Conservation (phyloP, 1,140 invertebrate species). For the Drosophila repletoides region DNA sequence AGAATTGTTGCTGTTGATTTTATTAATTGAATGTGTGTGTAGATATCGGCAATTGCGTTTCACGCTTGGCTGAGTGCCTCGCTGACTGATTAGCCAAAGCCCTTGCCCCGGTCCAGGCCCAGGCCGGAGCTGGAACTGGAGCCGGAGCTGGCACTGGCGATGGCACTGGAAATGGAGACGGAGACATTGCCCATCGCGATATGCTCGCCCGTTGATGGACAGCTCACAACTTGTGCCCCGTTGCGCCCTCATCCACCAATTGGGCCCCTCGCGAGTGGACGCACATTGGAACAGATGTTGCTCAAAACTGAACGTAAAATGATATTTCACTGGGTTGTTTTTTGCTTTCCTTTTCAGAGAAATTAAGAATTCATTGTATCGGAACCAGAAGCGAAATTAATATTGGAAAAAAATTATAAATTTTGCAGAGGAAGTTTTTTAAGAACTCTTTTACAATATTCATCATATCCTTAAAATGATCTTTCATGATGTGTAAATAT, state of each 20-base stretch:
- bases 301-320: slow-evolving; percentile 55
- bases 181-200: slow-evolving; percentile 1
- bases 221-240: neutral
- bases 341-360: too few species aligned
- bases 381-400: slow-evolving; percentile 1
- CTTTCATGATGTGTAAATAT: too few species aligned
- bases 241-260: neutral
- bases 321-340: slow-evolving; percentile 23
- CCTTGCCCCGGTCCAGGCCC: neutral
- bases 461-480: too few species aligned
- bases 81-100: slow-evolving; percentile 68
- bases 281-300: slow-evolving; percentile 38
- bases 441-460: too few species aligned
- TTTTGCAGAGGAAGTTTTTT: too few species aligned
- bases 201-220: slow-evolving; percentile 27
- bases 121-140: neutral
- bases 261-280: neutral
- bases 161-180: neutral
- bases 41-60: slow-evolving; percentile 76
- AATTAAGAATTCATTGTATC: slow-evolving; percentile 19
- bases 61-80: slow-evolving; percentile 72
- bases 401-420: too few species aligned
- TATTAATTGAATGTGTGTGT: slow-evolving; percentile 76
- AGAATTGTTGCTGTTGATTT: slow-evolving; percentile 63
- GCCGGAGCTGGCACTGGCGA: neutral